Evolutionary conservation across 2,797 vertebrate genomes (phyloP), one percentile per base, ranked within the genome.

Genomic region (Tachyglossus aculeatus): DNA sequence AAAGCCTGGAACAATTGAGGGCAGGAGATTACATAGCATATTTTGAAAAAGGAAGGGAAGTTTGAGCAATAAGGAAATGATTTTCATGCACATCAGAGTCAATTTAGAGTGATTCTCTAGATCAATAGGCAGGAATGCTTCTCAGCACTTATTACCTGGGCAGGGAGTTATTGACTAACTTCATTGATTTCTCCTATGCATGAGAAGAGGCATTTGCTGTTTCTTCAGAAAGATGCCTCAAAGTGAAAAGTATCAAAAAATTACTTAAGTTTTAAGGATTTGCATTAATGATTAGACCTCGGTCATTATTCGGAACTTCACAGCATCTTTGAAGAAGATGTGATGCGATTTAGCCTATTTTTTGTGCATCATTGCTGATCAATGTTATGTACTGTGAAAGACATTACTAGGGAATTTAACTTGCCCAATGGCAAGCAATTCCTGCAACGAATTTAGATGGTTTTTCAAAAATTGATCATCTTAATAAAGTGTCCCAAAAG

Each of bases 121-220:
- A 93, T 93, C 93, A 88, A 92, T 90, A 89, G 92, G 88, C 90
- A 94, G 92, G 93, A 92, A 91, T 89, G 90, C 83, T 90, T 88
- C 90, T 93, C 89, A 90, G 89, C 90, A 93, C 92, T 94, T 93
- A 94, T 92, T 93, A 93, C 90, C 89, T 89, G 90, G 84, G 82
- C 88, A 93, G 86, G 78, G 77, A 78, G 67, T 71, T 91, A 94
- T 94, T 85, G 93, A 94, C 92, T 81, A 85, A 54, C 61, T 56
- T 47, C 71, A 92, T 93, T 86, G 93, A 93, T 91, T 90, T 89
- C 78, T 86, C 61, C 74, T 77, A 83, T 77, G 80, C 78, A 80
- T 55, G 68, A 59, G 80, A 77, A 88, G 71, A 73, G 77, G 78
- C 77, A 86, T 88, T 86, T 88, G 78, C 83, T 89, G 83, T 86